phyloP scores from a whole-genome alignment of 2,888 invertebrate species.

The Ceratothoa steindachneri region DNA sequence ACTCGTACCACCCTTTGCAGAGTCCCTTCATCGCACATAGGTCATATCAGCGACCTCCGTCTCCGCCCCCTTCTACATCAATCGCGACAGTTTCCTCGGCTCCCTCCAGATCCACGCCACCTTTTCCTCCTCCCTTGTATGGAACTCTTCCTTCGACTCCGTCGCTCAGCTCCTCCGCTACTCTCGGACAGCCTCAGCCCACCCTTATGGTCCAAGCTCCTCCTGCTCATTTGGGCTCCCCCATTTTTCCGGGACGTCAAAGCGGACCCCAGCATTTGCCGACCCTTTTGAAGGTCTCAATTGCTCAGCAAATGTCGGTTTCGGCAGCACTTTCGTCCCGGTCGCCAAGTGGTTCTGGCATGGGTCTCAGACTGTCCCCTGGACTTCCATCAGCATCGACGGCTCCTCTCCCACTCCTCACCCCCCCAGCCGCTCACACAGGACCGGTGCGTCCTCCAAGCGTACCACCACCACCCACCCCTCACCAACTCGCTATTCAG shows the following conservation, averaged over 20 bases:
- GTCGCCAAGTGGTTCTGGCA: conserved; percentile 1
- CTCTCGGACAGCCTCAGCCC: conserved; percentile 20
- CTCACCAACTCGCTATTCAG: not conserved
- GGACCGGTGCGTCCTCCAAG: conserved; percentile 37
- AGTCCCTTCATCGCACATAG: conserved; percentile 10
- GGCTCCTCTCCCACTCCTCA: conserved; percentile 24
- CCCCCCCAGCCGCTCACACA: conserved; percentile 43
- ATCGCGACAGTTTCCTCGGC: conserved; percentile 26
- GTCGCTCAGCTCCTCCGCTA: conserved; percentile 15
- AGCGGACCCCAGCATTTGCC: conserved; percentile 24
- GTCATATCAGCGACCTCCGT: conserved; percentile 20
- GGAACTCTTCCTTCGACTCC: not conserved
- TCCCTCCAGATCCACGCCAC: conserved; percentile 22
- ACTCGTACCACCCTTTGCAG: conserved; percentile 16
- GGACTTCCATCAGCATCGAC: conserved; percentile 23
- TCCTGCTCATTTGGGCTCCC: conserved; percentile 23
- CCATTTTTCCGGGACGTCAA: conserved; percentile 20
- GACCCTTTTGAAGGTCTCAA: conserved; percentile 31
- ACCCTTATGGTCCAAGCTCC: conserved; percentile 22
- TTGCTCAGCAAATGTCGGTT: conserved; percentile 24
- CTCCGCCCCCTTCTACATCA: conserved; percentile 21
- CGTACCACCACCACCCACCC: conserved; percentile 1
- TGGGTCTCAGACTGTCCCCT: conserved; percentile 21
- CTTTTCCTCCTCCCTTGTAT: conserved; percentile 7
- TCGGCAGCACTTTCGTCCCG: conserved; percentile 29